phyloP scores from a whole-genome alignment of 2,888 invertebrate species.

The Macrophya alboannulata region DNA sequence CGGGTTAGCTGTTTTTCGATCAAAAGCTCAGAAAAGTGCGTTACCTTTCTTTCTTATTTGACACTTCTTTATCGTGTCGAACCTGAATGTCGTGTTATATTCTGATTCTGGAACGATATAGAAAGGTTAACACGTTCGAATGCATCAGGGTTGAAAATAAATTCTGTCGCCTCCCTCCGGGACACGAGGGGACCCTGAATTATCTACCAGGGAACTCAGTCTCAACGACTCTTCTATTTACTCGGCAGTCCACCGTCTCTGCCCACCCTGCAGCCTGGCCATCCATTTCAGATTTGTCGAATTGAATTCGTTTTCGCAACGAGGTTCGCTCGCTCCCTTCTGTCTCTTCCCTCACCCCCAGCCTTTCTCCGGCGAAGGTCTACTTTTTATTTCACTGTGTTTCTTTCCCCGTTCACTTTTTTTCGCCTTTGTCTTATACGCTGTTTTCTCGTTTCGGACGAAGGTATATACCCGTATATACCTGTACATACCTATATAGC shows the following conservation, averaged over 20 bases:
- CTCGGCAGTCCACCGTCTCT: constrained; percentile 54
- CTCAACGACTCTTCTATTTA: constrained; percentile 69
- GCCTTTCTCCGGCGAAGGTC: constrained; percentile 8
- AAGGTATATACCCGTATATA: not conserved
- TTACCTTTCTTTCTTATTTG: not conserved
- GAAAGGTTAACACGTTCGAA: constrained; percentile 43
- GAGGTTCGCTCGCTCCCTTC: constrained; percentile 51
- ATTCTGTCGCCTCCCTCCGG: constrained; percentile 59
- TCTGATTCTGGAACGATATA: constrained; percentile 12
- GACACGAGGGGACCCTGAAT: constrained; percentile 65
- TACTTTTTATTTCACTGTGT: constrained; percentile 41
- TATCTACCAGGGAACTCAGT: constrained; percentile 64
- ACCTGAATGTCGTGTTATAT: not conserved
- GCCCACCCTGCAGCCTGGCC: constrained; percentile 58
- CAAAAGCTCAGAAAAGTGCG: not conserved
- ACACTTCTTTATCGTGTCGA: not conserved
- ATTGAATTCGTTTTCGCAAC: constrained; percentile 64
- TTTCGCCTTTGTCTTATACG: constrained; percentile 57
- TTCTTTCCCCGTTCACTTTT: constrained; percentile 33
- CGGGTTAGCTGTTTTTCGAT: too few relatives aligned
- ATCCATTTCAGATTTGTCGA: constrained; percentile 69
- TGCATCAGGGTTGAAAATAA: constrained; percentile 60
- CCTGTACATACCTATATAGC: not conserved
- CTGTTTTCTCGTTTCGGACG: constrained; percentile 30
- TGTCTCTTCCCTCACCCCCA: constrained; percentile 32